Conservation (phyloP, 2,888 invertebrate genomes). For the Caenorhabditis sinica region DNA sequence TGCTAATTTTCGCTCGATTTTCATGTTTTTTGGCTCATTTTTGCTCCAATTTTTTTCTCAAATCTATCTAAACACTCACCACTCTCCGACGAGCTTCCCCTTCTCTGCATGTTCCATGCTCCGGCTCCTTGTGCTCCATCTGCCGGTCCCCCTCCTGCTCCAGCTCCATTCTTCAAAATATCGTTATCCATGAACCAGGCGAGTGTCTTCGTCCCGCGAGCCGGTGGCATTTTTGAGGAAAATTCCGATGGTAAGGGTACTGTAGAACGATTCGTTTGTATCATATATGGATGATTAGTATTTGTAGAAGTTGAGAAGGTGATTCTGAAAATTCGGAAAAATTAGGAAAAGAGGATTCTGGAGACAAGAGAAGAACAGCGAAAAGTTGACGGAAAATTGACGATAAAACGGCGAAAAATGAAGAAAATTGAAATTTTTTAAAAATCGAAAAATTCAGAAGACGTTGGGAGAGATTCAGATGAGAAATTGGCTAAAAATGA, state of each 20-base stretch:
- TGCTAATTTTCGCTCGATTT: background rate
- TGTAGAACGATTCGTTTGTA: slow-evolving; percentile 21
- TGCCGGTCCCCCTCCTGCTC: background rate
- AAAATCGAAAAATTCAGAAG: background rate
- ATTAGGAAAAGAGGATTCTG: background rate
- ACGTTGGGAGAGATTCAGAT: background rate
- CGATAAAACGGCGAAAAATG: background rate
- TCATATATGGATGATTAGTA: slow-evolving; percentile 20
- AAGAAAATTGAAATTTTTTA: background rate
- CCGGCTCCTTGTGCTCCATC: background rate
- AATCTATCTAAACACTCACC: slow-evolving; percentile 19
- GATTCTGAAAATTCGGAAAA: background rate
- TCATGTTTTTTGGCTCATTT: background rate
- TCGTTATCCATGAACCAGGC: slow-evolving; percentile 75
- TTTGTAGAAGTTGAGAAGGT: background rate
- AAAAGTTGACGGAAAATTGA: background rate
- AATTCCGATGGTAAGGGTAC: background rate
- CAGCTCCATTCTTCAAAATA: slow-evolving; percentile 58
- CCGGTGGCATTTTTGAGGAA: slow-evolving; percentile 42
- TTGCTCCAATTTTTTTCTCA: background rate
- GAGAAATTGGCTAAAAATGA: background rate
- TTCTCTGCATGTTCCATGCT: slow-evolving; percentile 22
- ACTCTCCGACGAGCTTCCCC: slow-evolving; percentile 61
- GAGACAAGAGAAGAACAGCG: background rate
- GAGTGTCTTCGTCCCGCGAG: slow-evolving; percentile 73